Conservation (phyloP, 2,797 vertebrate genomes). For the Galago senegalensis region DNA sequence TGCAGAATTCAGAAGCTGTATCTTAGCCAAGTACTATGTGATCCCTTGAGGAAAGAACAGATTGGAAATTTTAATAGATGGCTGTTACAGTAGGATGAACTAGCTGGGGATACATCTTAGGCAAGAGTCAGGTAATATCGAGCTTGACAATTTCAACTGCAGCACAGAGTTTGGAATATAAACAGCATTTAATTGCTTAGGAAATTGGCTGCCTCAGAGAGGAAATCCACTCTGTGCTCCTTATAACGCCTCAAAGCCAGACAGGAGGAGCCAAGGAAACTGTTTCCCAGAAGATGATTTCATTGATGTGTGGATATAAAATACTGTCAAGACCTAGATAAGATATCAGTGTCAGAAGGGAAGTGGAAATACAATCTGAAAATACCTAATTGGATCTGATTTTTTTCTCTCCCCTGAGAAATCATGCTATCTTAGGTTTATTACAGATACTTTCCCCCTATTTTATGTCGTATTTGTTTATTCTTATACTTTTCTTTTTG, state of each 20-base stretch:
- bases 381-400: conserved; percentile 75
- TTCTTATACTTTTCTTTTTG: conserved; percentile 61
- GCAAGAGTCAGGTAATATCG: conserved; percentile 87
- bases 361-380: conserved; percentile 62
- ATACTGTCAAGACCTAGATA: neutral
- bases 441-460: neutral
- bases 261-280: conserved; percentile 56
- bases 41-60: conserved; percentile 90
- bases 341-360: conserved; percentile 51
- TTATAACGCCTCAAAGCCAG: conserved; percentile 64
- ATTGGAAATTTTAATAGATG: conserved; percentile 90
- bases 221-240: conserved; percentile 78
- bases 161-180: conserved; percentile 85
- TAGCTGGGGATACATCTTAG: conserved; percentile 82
- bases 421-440: conserved; percentile 54
- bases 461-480: conserved; percentile 77
- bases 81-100: conserved; percentile 85
- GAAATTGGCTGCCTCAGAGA: conserved; percentile 83
- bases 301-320: conserved; percentile 62
- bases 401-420: conserved; percentile 49
- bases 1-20: conserved; percentile 83
- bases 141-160: conserved; percentile 84
- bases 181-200: conserved; percentile 88
- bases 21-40: conserved; percentile 85
- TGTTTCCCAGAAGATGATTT: conserved; percentile 55